Evolutionary conservation across 2,113 vertebrate species (phyloP), one percentile per base, ranked within the genome.

Genomic region (Mormyrus lacerda): DNA sequence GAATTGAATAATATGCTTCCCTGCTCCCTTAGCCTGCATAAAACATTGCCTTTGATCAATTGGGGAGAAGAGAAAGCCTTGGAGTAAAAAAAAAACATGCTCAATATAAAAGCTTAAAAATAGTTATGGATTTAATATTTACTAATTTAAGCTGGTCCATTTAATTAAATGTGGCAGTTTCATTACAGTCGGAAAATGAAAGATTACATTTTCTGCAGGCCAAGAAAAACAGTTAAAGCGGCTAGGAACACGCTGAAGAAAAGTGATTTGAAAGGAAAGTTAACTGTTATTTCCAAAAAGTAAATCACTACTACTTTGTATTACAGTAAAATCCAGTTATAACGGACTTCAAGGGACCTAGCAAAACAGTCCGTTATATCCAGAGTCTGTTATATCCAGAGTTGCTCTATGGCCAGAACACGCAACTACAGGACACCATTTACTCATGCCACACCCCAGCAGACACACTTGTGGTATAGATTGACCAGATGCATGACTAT

Each of bases 101-200:
- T 44, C 61, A 87, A 51, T 61, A 76, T 48, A 69, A 73, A 61
- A 53, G 65, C 15, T 42, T 53, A 84, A 55, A 65, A 87, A 89
- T 85, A 89, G 86, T 88, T 90, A 58, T 76, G 89, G 88, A 87
- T 91, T 89, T 65, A 79, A 87, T 87, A 87, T 89, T 87, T 87
- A 47, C 65, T 86, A 79, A 89, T 85, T 91, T 89, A 21, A 87
- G 58, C 55, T 13, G 24, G 88, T 88, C 53, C 86, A 47, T 89
- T 53, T 88, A 89, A 91, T 91, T 91, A 91, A 89, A 90, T 85
- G 86, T 88, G 91, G 88, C 85, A 85, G 88, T 88, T 88, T 79
- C 53, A 88, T 90, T 87, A 65, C 73, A 84, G 44, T 48, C 24
- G 53, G 44, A n/a, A 89, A 79, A 61, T 86, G 58, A 50, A 87